Base-by-base conservation (phyloP, 2,797 vertebrate genomes). In the Natrix natrix region DNA sequence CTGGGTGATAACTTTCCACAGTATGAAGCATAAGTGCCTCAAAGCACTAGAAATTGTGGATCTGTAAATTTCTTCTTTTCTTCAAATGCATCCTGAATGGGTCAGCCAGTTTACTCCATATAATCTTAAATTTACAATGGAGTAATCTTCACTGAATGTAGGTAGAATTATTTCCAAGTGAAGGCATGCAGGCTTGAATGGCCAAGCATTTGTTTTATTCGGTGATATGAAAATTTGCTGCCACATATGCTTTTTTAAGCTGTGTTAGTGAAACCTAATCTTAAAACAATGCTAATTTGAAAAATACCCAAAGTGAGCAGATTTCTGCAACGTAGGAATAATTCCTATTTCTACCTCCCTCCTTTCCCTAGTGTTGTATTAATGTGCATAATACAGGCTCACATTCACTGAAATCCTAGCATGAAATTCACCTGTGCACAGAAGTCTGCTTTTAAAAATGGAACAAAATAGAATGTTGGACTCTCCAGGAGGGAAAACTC, bases 371-470 rank as follows among this genome's bases (percentile, higher is more conserved):
- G 93, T 96, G 95, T 86, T 60, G 86, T 94, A 8, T 11, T 96
- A 96, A 94, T 96, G 93, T 92, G 89, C 94, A 94, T 95, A 95
- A 94, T 95, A 96, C 91, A 90, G 94, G 91, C 94, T 96, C 93
- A 97, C 96, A 96, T 96, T 92, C 93, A 94, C 96, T 94, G 94
- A 88, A 88, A 96, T 69, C 61, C 54, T 94, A 95, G 93, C 94
- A 96, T 94, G 95, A 91, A 95, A 95, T 89, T 92, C 95, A 95
- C 95, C 92, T 97, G 93, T 93, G 78, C 1, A 0, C 93, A 92
- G 92, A 95, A 93, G 8, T 92, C 94, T 86, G 26, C 22, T 93
- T 97, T 97, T 94, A 95, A 96, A 96, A 96, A 95, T 93, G 95
- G 93, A 96, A 93, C 91, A 93, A 57, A 95, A 96, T 88, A 2